Evolutionary conservation across 2,113 vertebrate species (phyloP), one percentile per base, ranked within the genome.

Genomic region (Orthonyx spaldingii): DNA sequence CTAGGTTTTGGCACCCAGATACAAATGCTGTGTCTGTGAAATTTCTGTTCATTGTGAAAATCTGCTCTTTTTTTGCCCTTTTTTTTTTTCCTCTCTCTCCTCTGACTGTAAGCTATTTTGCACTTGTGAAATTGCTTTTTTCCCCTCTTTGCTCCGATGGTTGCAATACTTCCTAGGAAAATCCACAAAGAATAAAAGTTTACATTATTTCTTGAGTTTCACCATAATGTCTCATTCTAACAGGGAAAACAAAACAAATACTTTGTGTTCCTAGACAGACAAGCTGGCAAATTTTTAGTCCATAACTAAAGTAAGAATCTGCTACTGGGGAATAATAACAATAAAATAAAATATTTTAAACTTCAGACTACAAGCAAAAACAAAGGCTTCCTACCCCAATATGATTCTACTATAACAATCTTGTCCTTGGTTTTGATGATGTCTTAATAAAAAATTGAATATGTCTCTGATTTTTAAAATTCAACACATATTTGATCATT

Each of bases 21-120:
- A 84, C 41, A 91, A 95, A 92, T 49, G 42, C 52, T 41, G 18
- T 0, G 0, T 59, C 87, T 75, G 52, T 84, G 87, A 90, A 95
- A 87, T 92, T 95, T 84, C 61, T 78, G 68, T 80, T 96, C 83
- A 87, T 94, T 97, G 83, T 82, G 92, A 94, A 93, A 90, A 79
- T 50, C 22, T 86, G 3, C 7, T 6, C 19, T 42, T 59, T 18
- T 61, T 42, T 42, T 35, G 35, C 39, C 32, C 2, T 6, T 21
- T 56, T 13, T 35, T 37, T 59, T 41, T 42, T 32, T 1, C 2
- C 3, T 82, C 24, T n/a, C 20, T 77, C 16, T 74, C n/a, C 23
- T 84, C 92, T 68, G 22, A 50, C 30, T 84, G 56, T 55, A 74
- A 79, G 71, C 26, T 79, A 60, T 87, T 87, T 91, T 88, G 35